Evolutionary conservation across 2,888 invertebrate species (phyloP).

Genomic region (Eucriotettix oculatus): DNA sequence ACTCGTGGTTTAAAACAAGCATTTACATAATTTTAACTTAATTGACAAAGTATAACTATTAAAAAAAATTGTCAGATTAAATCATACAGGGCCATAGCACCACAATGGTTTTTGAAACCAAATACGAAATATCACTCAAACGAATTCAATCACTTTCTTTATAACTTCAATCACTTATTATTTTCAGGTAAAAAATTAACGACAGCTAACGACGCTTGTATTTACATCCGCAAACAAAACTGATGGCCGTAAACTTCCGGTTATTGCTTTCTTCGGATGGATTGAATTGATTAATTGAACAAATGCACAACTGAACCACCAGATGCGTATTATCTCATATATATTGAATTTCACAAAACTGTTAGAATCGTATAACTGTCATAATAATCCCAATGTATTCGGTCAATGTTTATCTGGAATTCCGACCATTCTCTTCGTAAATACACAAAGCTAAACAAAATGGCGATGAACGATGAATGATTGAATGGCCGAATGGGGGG

Average conservation of each 20-base stretch:
- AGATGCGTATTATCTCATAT: not conserved
- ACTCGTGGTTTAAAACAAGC: too few species aligned
- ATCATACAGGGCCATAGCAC: too few species aligned
- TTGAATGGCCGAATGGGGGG: slow-evolving; percentile 1
- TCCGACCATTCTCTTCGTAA: slow-evolving; percentile 8
- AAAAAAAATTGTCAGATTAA: too few species aligned
- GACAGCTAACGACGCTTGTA: not conserved
- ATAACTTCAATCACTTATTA: not conserved
- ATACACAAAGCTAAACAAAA: slow-evolving; percentile 18
- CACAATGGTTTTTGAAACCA: too few species aligned
- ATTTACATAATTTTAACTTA: too few species aligned
- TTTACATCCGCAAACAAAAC: slow-evolving; percentile 9
- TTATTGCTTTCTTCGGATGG: slow-evolving; percentile 6
- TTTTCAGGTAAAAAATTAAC: too few species aligned
- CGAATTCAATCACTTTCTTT: too few species aligned
- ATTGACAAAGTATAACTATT: too few species aligned
- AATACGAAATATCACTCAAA: too few species aligned
- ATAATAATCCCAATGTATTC: not conserved
- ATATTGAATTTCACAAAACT: not conserved
- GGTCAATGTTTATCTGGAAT: slow-evolving; percentile 8
- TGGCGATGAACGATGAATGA: slow-evolving; percentile 14
- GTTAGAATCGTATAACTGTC: not conserved
- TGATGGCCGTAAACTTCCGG: slow-evolving; percentile 11
- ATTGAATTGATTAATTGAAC: not conserved
- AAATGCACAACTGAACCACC: not conserved